Base-by-base conservation (phyloP, 35 echinoderm and acorn worm species). In the Ophiothrix spiculata region DNA sequence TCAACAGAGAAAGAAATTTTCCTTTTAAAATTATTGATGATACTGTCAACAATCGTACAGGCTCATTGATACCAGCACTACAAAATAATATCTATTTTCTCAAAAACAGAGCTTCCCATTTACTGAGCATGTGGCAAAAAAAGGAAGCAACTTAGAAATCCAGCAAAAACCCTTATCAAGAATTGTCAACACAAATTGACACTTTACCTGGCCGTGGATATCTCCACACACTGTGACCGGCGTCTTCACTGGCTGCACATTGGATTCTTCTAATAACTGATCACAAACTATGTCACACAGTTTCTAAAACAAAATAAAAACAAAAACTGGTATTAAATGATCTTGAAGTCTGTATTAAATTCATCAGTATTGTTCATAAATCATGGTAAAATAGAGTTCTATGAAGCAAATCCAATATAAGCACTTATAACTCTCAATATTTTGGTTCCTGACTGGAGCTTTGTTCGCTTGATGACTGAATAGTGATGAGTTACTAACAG, bases 171-270 rank as follows among this genome's bases (percentile, higher is more conserved):
- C n/a, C n/a, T n/a, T n/a, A n/a, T n/a, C n/a, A n/a, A n/a, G n/a
- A n/a, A n/a, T n/a, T n/a, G n/a, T n/a, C n/a, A n/a, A n/a, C n/a
- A n/a, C n/a, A n/a, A n/a, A n/a, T n/a, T n/a, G n/a, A n/a, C n/a
- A n/a, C n/a, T 28, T 91, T 89, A 98, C 95, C 95, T 98, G 95
- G 39, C 95, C 95, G 86, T 98, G 95, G 35, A 98, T 98, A 64
- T 98, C 95, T 35, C 95, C 95, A 76, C 95, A 98, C 32, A 98
- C 95, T 88, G 95, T 98, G 28, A 98, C 95, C 86, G 95, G 91
- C 38, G 95, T 98, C 39, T 88, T 91, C 28, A 98, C 95, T 54
- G 95, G 95, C 46, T 98, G 95, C 28, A 98, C 95, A 83, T 94
- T 98, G 78, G 91, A 98, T 87, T 98, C 95, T 75, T 98, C 95